Base-by-base conservation (phyloP, 1,140 invertebrate species). In the Drosophila bocqueti region DNA sequence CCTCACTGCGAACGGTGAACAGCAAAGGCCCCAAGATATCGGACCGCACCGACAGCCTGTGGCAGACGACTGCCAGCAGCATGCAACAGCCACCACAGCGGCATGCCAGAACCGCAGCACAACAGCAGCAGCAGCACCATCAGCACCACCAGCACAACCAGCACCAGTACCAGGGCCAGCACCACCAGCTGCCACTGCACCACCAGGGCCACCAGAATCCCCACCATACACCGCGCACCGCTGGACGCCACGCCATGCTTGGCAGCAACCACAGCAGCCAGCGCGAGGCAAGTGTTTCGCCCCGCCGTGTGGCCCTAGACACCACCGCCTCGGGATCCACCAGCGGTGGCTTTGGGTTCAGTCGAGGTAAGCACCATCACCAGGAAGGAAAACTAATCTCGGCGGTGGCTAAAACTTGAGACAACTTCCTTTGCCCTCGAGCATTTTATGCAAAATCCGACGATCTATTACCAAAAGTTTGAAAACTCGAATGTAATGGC, bases 321-420 rank as follows among this genome's bases (percentile, higher is more conserved):
- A 92, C 91, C 47, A 92, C 89, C 26, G 87, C 77, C 24, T 92
- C 91, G 42, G 91, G 85, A 57, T 92, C 91, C 49, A 92, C 91
- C 50, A 77, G 71, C 31, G 85, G 71, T 43, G 85, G 86, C 47
- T 89, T 89, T 57, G 89, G 89, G 54, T 92, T 91, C 29, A 92
- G 89, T 81, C 79, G 91, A 89, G 91, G 91, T 92, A 92, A 91
- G 85, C 46, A 73, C 45, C 46, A 73, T n/a, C 38, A 34, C 9
- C 15, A n/a, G 31, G 31, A 26, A 38, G 24, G 18, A 24, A 55
- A 40, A 24, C 7, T 21, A 40, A 38, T 55, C 34, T 38, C 8
- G 21, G 15, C 34, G 34, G 21, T 55, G 54, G 21, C 8, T 11
- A 5, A 38, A 55, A 55, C 21, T 55, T 38, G 52, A 40, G 21